phyloP scores from a whole-genome alignment of 2,888 invertebrate species.

The Spodoptera littoralis region DNA sequence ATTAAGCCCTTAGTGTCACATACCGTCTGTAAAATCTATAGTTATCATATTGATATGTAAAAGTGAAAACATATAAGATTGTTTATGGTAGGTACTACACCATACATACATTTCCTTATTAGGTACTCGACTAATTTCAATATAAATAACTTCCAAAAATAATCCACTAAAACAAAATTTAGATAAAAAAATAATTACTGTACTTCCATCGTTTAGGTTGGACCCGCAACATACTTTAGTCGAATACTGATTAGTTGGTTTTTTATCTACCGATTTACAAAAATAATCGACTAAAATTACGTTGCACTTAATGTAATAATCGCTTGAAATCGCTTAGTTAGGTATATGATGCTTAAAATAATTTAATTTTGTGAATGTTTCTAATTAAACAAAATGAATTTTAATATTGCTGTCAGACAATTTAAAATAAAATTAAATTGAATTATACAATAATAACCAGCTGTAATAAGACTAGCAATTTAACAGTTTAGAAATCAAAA shows the following conservation, averaged over 20 bases:
- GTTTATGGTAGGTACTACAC: too few relatives aligned
- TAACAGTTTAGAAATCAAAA: neutral
- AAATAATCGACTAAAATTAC: constrained; percentile 10
- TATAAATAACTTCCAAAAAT: neutral
- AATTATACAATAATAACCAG: too few relatives aligned
- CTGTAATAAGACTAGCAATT: too few relatives aligned
- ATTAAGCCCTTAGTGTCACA: too few relatives aligned
- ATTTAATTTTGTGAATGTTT: too few relatives aligned
- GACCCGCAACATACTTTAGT: constrained; percentile 3
- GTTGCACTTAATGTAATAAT: too few relatives aligned
- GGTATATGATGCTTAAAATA: too few relatives aligned
- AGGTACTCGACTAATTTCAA: constrained; percentile 3
- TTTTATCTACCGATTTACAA: neutral
- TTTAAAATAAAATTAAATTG: too few relatives aligned
- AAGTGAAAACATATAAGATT: constrained; percentile 9
- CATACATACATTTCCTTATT: too few relatives aligned
- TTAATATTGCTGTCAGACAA: too few relatives aligned
- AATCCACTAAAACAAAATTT: constrained; percentile 3
- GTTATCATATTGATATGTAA: constrained; percentile 51
- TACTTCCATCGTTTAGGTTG: constrained; percentile 3
- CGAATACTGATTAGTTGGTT: neutral
- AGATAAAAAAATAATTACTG: constrained; percentile 1
- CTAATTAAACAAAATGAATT: too few relatives aligned
- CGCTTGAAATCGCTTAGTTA: too few relatives aligned
- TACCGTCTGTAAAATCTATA: constrained; percentile 23